A percentile compares a stretch with the other conserved stretches of the same genome.
phyloP scores from a whole-genome alignment of 2,113 vertebrate genomes.

The Neopipo cinnamomea region DNA sequence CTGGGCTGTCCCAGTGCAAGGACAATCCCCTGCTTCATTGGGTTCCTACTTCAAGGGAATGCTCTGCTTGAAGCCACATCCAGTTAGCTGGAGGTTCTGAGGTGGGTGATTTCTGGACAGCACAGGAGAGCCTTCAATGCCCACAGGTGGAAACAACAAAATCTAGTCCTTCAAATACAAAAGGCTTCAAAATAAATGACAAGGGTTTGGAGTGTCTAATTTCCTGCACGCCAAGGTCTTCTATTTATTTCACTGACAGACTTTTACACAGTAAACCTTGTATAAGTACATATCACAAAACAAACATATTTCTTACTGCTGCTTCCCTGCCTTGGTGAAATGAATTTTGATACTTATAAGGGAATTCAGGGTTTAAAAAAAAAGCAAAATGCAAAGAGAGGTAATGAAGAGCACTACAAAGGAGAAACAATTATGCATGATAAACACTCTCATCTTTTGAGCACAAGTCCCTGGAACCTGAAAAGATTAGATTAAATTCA shows the following conservation, averaged over 20 bases:
- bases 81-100: background rate
- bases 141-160: background rate
- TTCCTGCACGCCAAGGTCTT: background rate
- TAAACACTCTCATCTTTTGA: background rate
- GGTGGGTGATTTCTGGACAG: background rate
- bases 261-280: background rate
- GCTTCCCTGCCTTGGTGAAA: background rate
- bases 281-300: background rate
- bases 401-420: background rate
- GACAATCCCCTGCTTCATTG: background rate
- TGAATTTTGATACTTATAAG: background rate
- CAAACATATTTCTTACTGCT: background rate
- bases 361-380: background rate
- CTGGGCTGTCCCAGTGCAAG: accelerated
- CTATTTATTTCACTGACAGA: background rate
- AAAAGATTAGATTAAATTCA: slow-evolving; percentile 20
- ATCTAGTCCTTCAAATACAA: background rate
- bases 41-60: no score
- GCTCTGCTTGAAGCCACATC: background rate
- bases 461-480: background rate
- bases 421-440: background rate
- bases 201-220: background rate
- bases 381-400: background rate
- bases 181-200: background rate
- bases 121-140: background rate